phyloP scores from a whole-genome alignment of 2,888 invertebrate species.

The Harpagoxenus sublaevis region DNA sequence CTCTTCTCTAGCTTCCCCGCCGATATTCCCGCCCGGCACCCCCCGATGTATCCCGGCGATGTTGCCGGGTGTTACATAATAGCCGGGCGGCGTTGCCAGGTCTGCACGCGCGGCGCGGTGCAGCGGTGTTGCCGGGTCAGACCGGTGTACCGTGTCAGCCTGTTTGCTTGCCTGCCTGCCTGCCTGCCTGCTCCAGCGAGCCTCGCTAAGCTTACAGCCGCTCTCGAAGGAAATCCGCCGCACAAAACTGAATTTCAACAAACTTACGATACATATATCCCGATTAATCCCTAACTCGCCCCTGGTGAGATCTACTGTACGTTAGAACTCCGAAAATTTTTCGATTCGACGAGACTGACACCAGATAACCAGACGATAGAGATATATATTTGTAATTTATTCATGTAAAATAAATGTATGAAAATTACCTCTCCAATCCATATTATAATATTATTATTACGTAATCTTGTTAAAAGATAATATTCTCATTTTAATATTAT shows the following conservation, averaged over 20 bases:
- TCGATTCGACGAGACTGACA: neutral
- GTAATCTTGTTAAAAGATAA: neutral
- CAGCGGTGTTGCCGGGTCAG: slow-evolving; percentile 71
- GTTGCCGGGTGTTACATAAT: slow-evolving; percentile 86
- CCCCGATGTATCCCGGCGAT: slow-evolving; percentile 77
- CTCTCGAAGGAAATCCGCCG: slow-evolving; percentile 41
- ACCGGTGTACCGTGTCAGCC: slow-evolving; percentile 73
- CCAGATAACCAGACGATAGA: neutral
- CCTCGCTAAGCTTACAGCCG: slow-evolving; percentile 56
- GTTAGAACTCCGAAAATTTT: slow-evolving; percentile 11
- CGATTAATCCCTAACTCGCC: slow-evolving; percentile 27
- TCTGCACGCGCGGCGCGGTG: slow-evolving; percentile 56
- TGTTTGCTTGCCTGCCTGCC: slow-evolving; percentile 50
- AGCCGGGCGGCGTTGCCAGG: slow-evolving; percentile 81
- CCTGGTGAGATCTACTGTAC: neutral
- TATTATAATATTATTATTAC: neutral
- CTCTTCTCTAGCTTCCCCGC: slow-evolving; percentile 64
- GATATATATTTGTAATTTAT: neutral
- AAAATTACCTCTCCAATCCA: neutral
- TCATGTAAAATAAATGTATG: neutral
- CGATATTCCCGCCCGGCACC: slow-evolving; percentile 70
- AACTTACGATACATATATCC: slow-evolving; percentile 41
- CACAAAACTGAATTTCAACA: slow-evolving; percentile 54
- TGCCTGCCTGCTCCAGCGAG: slow-evolving; percentile 54
- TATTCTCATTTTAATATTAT: neutral